Percentiles rank a stretch among this genome's conserved stretches.
Conservation (phyloP, 2,888 invertebrate species). For the Heliothis peltigera region DNA sequence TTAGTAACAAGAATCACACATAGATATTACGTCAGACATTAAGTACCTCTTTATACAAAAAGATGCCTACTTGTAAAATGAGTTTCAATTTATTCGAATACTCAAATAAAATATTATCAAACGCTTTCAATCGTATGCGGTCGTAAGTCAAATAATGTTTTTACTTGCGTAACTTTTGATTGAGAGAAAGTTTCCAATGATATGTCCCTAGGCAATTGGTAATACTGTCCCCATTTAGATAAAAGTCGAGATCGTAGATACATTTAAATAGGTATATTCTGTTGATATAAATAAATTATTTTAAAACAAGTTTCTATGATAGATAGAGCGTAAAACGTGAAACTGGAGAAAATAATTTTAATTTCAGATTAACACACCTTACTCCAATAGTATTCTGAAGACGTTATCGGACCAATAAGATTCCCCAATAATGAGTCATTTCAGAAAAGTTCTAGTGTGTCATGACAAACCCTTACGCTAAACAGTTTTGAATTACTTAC, state of each 20-base stretch:
- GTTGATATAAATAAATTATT: conserved; percentile 20
- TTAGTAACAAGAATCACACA: not conserved
- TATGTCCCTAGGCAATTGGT: conserved; percentile 49
- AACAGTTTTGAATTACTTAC: no score
- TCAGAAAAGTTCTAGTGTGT: no score
- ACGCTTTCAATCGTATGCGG: conserved; percentile 40
- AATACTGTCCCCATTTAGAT: conserved; percentile 42
- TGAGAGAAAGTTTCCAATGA: conserved; percentile 61
- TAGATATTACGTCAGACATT: conserved; percentile 33
- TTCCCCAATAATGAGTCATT: no score
- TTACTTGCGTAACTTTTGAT: conserved; percentile 53
- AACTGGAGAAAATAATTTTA: no score
- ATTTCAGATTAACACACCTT: no score
- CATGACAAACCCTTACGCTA: no score
- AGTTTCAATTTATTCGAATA: conserved; percentile 42
- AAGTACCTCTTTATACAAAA: conserved; percentile 25
- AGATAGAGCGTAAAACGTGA: no score
- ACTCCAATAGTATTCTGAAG: no score
- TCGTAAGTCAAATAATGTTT: conserved; percentile 34
- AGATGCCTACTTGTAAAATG: conserved; percentile 30
- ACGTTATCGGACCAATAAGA: no score
- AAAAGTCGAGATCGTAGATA: conserved; percentile 35
- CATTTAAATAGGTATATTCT: conserved; percentile 32
- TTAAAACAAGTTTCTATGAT: no score
- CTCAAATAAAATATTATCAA: conserved; percentile 55